Evolutionary conservation across 2,113 vertebrate genomes (phyloP).

Genomic region (Theristicus caerulescens): DNA sequence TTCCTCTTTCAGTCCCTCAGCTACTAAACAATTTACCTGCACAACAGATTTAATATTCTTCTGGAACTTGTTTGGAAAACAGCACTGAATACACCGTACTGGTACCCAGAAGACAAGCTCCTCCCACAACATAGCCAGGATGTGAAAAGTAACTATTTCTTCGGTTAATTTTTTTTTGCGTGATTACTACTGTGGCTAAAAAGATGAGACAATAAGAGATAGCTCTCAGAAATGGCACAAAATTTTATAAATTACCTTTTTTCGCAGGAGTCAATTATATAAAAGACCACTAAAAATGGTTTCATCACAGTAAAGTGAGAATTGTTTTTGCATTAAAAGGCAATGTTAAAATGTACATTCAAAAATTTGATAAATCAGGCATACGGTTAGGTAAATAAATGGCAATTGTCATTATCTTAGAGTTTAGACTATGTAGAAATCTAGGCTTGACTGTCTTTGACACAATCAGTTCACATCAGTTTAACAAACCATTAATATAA

Average conservation of each 20-base stretch:
- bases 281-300: not conserved
- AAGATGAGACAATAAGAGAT: not conserved
- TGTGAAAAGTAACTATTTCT: not conserved
- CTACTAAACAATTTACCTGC: not conserved
- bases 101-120: not conserved
- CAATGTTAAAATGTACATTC: not conserved
- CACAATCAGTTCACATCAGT: not conserved
- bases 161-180: not conserved
- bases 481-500: conserved; percentile 12
- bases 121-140: not conserved
- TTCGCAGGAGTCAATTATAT: not conserved
- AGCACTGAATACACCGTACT: not conserved
- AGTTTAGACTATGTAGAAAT: not conserved
- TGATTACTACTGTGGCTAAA: not conserved
- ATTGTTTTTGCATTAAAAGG: not conserved
- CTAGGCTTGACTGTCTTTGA: not conserved
- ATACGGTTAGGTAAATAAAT: not conserved
- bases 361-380: not conserved
- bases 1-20: not conserved
- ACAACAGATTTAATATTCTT: not conserved
- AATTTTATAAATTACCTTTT: not conserved
- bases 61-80: not conserved
- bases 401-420: not conserved
- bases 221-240: not conserved
- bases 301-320: not conserved